These are phyloP conservation scores for Drosophila mercatorum DNA, from an alignment of 2,888 invertebrate genomes.

Conservation along the genomic window DNA sequence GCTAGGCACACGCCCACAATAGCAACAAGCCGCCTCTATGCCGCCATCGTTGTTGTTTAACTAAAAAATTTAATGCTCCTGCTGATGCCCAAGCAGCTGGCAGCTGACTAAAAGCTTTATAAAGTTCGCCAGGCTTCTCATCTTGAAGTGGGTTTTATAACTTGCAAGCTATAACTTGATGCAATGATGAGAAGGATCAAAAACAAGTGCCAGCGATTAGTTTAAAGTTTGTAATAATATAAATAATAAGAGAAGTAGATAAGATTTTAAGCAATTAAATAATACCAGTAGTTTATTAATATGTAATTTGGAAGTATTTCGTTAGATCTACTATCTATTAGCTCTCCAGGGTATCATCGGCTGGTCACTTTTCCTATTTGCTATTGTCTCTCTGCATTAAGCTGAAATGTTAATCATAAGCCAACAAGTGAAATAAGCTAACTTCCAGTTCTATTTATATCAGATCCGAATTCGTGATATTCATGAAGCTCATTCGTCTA, in stretches of 20 bases:
- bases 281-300: neutral
- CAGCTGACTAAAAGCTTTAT: conserved; percentile 37
- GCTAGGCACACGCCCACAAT: conserved; percentile 39
- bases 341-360: conserved; percentile 18
- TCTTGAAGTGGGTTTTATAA: conserved; percentile 27
- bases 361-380: conserved; percentile 10
- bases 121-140: conserved; percentile 44
- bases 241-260: neutral
- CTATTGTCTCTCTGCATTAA: conserved; percentile 39
- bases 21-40: conserved; percentile 39
- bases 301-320: too few relatives aligned
- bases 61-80: conserved; percentile 63
- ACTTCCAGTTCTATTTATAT: conserved; percentile 11
- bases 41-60: conserved; percentile 44
- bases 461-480: conserved; percentile 19
- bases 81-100: conserved; percentile 41
- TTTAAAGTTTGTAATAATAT: conserved; percentile 4
- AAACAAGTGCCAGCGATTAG: neutral
- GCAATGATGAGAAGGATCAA: conserved; percentile 16
- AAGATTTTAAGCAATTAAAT: neutral
- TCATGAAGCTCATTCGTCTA: neutral
- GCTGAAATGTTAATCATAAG: conserved; percentile 59
- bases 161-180: conserved; percentile 22
- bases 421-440: conserved; percentile 33
- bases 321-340: neutral